A percentile compares a stretch with the other conserved stretches of the same genome.
Evolutionary conservation across 2,888 invertebrate genomes (phyloP).

Genomic region (Lasioglossum zephyrum): DNA sequence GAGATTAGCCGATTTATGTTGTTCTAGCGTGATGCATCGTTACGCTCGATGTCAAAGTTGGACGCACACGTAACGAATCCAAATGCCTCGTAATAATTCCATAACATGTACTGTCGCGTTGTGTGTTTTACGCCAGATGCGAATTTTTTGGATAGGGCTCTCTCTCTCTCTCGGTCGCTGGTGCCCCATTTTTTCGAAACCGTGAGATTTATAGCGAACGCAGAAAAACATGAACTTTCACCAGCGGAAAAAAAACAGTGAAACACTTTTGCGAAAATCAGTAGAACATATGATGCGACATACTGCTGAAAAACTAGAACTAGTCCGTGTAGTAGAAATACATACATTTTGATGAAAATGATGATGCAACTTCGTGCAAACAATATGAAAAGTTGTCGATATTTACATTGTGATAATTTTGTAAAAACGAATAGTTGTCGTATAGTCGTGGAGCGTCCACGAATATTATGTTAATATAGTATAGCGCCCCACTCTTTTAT

Average conservation of each 20-base stretch:
- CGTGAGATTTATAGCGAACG: not conserved
- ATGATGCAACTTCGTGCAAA: too few relatives aligned
- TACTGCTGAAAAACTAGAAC: not conserved
- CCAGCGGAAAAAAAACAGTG: not conserved
- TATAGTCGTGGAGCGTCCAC: too few relatives aligned
- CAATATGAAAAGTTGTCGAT: too few relatives aligned
- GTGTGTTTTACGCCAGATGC: not conserved
- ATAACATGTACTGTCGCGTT: not conserved
- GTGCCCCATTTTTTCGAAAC: not conserved
- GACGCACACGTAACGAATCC: slow-evolving; percentile 19
- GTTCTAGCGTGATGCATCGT: slow-evolving; percentile 23
- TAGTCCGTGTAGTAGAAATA: not conserved
- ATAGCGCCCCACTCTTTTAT: too few relatives aligned
- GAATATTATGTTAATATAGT: too few relatives aligned
- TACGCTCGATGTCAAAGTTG: slow-evolving; percentile 33
- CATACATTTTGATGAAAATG: too few relatives aligned
- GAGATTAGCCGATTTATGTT: slow-evolving; percentile 37
- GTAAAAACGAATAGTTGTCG: too few relatives aligned
- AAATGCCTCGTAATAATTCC: slow-evolving; percentile 35
- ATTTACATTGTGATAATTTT: too few relatives aligned
- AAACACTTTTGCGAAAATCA: not conserved
- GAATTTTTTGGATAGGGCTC: not conserved
- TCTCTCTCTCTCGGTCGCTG: not conserved
- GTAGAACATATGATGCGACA: not conserved
- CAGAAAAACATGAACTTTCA: not conserved